Evolutionary conservation across 2,797 vertebrate species (phyloP).

Genomic region (Sternarchorhynchus goeldii): DNA sequence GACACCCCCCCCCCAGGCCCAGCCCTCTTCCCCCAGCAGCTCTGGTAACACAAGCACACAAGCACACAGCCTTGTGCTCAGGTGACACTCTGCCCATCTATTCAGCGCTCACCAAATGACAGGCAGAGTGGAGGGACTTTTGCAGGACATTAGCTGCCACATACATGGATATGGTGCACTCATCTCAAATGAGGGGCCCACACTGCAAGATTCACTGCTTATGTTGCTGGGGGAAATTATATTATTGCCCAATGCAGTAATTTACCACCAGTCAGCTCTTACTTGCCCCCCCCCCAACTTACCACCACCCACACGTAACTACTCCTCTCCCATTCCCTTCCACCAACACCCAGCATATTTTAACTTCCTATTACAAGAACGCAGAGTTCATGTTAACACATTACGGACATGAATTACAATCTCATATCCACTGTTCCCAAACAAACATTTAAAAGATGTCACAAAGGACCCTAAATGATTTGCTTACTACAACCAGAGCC

Average conservation of each 20-base stretch:
- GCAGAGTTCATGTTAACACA: background rate
- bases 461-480: background rate
- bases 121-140: conserved; percentile 48
- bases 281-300: background rate
- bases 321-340: background rate
- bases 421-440: background rate
- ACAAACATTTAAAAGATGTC: background rate
- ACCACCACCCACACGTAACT: too few relatives aligned
- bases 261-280: conserved; percentile 41
- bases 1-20: conserved; percentile 6
- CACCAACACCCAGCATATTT: conserved; percentile 31
- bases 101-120: conserved; percentile 55
- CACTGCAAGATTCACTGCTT: background rate
- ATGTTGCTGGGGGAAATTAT: conserved; percentile 24
- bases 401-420: background rate
- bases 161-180: background rate
- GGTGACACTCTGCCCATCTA: conserved; percentile 57
- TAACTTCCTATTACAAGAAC: conserved; percentile 42
- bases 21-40: conserved; percentile 30
- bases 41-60: conserved; percentile 59
- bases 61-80: conserved; percentile 58
- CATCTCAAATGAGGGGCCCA: background rate
- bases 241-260: conserved; percentile 16
- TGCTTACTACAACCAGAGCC: conserved; percentile 35
- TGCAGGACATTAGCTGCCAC: conserved; percentile 29